Evolutionary conservation across 2,888 invertebrate genomes (phyloP), one percentile per base, ranked within the genome.

Genomic region (Brenthis hecate): DNA sequence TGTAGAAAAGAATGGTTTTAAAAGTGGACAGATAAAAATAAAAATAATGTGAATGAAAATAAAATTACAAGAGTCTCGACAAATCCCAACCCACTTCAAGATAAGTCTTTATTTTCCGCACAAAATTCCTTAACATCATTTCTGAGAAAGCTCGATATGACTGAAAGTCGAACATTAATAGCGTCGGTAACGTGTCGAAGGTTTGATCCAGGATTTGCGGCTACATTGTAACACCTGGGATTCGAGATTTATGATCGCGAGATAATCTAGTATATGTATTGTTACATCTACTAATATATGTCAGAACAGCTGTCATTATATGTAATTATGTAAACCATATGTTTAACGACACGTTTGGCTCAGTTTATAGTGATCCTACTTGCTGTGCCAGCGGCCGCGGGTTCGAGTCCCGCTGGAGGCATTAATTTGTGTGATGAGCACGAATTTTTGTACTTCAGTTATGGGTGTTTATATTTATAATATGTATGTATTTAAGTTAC

Each of bases 151-250:
- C 53, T 53, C 53, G 16, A 36, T 16, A 53, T 28, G 8, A 32
- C 28, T 13, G 51, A 61, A 51, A 36, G 36, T 36, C 53, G 53
- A 53, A 36, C 53, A 61, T 51, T 61, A 61, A 53, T 48, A 23
- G 61, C 36, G 61, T 19, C 36, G 32, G 4, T 53, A 53, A 53
- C 51, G 53, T 32, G 36, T 61, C 51, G 32, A 32, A 61, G 51
- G 28, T 19, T 51, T 53, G 61, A 53, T 32, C 53, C 53, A 32
- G 51, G 61, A 61, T 61, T 61, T 61, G 61, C 6, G 36, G 51
- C 61, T 61, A 16, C 32, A 51, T 13, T 16, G 51, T 51, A 53
- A 13, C 61, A 61, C 51, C 61, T 61, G 53, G 6, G n/a, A 36
- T 36, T 36, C 4, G 51, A 61, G 61, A 61, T 61, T 61, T 61